Base-by-base conservation (phyloP, 2,113 vertebrate species). In the Mesocricetus auratus region DNA sequence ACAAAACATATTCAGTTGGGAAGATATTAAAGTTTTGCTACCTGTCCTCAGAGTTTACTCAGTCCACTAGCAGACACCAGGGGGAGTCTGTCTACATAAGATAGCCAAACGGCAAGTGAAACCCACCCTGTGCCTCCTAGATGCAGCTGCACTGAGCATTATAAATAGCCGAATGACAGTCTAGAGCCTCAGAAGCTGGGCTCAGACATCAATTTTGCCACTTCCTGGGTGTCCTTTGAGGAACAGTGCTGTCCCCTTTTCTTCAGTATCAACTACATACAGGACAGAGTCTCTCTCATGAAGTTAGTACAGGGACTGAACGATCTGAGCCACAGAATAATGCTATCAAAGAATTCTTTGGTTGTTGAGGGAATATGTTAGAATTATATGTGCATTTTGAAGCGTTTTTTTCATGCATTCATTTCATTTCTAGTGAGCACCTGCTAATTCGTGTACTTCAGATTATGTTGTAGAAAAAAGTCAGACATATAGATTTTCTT, bases 21-120 rank as follows among this genome's bases (percentile, higher is more conserved):
- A 26, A 88, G 39, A 90, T 92, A 86, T 64, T 64, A 75, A 92
- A 90, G 42, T 3, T 62, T 92, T 88, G n/a, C 22, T 95, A 47
- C n/a, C 15, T 93, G 7, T 89, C 6, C 75, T 93, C 62, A 78
- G 56, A 83, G 86, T 78, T 62, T 47, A 62, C 22, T 82, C 91
- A 29, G 24, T 60, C 5, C 9, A 74, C 79, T 42, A 77, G 5
- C 47, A 90, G 81, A 71, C 36, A 79, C 53, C 77, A 10, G 66
- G 91, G 53, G 39, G 42, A 83, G 2, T 91, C 17, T 81, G 1
- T 31, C 45, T 82, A 66, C 64, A 73, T 53, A 1, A 85, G 83
- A 68, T 75, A 86, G 29, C 68, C 7, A 91, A 88, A 71, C 1
- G 17, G 7, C 36, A 29, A 19, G 50, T 42, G 26, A 24, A 66